Evolutionary conservation across 1,140 invertebrate species (phyloP), one percentile per base, ranked within the genome.

Genomic region (Drosophila lini): DNA sequence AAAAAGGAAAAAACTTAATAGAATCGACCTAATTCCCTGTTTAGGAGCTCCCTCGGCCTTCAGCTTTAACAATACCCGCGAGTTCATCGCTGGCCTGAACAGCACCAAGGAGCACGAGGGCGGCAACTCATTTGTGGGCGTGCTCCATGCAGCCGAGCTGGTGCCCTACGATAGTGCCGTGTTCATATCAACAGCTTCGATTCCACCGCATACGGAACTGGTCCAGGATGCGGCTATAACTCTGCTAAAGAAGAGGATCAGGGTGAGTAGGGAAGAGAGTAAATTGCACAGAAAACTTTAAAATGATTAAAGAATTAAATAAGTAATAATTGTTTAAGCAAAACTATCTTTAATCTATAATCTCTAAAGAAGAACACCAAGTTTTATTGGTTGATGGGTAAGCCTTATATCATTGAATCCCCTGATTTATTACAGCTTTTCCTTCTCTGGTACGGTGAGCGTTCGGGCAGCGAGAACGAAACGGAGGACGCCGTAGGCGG

Each of bases 91-190:
- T 7, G 92, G 91, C 6, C 58, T 92, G 52, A 92, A 92, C 44
- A 92, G 91, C 70, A 91, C 92, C 32, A 91, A 88, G 67, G 86
- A 90, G 41, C 67, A 80, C 10, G 78, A 91, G 22, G 84, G 80
- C 36, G 91, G 91, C 28, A 76, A 91, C 74, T 81, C 90, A 1
- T 92, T 92, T 78, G 79, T 81, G 60, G 91, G 90, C 38, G 90
- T 93, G n/a, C 47, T 91, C 11, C 89, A 91, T 60, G 92, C 93
- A 9, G 92, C 93, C 0, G 93, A 94, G 55, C 78, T 94, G 34
- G 93, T 94, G 38, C 94, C 94, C 2, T 94, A 94, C 63, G 94
- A 94, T 82, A 94, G 94, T 78, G 94, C 94, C 0, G 91, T 94
- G 1, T 94, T 94, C 80, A 91, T 94, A 10, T 92, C 94, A 11